Evolutionary conservation across 2,113 vertebrate genomes (phyloP), one percentile per base, ranked within the genome.

Genomic region (Telmatochromis sp.): DNA sequence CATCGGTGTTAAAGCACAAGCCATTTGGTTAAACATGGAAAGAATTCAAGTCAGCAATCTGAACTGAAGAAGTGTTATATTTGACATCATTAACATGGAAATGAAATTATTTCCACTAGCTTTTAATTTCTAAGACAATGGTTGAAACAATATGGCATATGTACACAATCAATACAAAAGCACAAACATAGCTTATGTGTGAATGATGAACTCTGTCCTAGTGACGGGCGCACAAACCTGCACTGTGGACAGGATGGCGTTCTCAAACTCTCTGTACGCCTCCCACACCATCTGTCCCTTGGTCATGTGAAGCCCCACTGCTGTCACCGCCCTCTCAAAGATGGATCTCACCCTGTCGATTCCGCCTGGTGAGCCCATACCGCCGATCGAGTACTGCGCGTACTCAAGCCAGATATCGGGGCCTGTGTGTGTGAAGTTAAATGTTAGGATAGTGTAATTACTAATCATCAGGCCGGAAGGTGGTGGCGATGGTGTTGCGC

Each of bases 371-470:
- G 97, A 96, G 1, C 98, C 99, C 65, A 99, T 99, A 47, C 98
- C 99, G 3, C 98, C 98, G 0, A 99, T 98, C 0, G 98, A 99
- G 91, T 98, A 99, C 88, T 99, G 98, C 23, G 98, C 98, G 1
- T 98, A 99, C 53, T 99, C 99, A n/a, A 99, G 94, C 98, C 99
- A 99, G 58, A 99, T 98, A 70, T 99, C 98, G 68, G 99, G 99
- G 93, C 98, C 99, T 99, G 21, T 5, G 80, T 4, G 80, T 40
- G 51, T 17, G 80, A 89, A 88, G 12, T 9, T 14, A 58, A 45
- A 73, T 28, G 3, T 65, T 40, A 70, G 2, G 2, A 58, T 23
- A 3, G 15, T 23, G 42, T 19, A 65, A 42, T 2, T 35, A 12
- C 21, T 10, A 12, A 28, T 75, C 42, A 15, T 68, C 14, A 21